Evolutionary conservation across 2,113 vertebrate genomes (phyloP), one percentile per base, ranked within the genome.

Genomic region (Labeo catla): DNA sequence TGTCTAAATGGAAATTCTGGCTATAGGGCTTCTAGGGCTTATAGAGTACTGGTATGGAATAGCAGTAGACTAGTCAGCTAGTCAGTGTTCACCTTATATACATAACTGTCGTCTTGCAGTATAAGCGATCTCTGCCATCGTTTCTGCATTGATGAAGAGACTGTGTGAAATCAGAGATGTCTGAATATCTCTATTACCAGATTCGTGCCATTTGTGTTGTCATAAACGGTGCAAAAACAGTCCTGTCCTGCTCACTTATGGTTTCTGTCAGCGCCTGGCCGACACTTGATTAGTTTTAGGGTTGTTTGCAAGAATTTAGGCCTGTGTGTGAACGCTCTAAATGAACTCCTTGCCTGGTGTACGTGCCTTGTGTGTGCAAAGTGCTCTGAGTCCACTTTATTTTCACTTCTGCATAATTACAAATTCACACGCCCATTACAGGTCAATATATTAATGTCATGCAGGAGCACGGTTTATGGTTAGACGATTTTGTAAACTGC

Each of bases 141-240:
- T 61, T 61, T 61, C 28, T 34, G 65, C 65, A 68, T 13, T 68
- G 28, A 68, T 36, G 10, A 68, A 68, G 65, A 68, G 65, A 28
- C 49, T 23, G 45, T 76, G 13, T 15, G 47, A 72, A 16, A 72
- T 16, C 16, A 72, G 36, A 23, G 45, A 74, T 49, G 10, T 45
- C 19, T 73, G 70, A 43, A 47, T 43, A 70, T 43, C 1, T 70
- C 16, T 8, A 47, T 73, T 12, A n/a, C 39, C 12, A 68, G 65
- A 68, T 68, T 68, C 65, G 34, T 68, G 65, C 65, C 11, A 1
- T 43, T 74, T 74, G 72, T 19, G n/a, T 45, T 23, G 5, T 49
- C 72, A 47, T 74, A 74, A 74, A 74, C 21, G 47, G 72, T 74
- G 72, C 72, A 76, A 76, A 49, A 76, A 49, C 45, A 23, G n/a